phyloP scores from a whole-genome alignment of 2,888 invertebrate species.

The Chelonus formosanus region DNA sequence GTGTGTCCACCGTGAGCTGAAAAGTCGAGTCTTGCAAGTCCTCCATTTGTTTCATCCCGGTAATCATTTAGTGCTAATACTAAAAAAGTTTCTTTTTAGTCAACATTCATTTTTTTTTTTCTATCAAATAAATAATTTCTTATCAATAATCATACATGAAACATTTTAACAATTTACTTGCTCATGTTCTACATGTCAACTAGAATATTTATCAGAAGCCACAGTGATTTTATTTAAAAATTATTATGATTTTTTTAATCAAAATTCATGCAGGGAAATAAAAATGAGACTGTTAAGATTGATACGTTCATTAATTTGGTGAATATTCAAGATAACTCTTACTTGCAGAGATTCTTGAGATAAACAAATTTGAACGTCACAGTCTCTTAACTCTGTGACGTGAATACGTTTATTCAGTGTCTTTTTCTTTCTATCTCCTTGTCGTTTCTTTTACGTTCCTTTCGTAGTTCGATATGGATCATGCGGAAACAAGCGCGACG shows the following conservation, averaged over 20 bases:
- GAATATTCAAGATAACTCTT: too few species aligned
- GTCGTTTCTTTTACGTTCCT: constrained; percentile 7
- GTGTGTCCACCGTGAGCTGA: constrained; percentile 64
- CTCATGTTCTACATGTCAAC: too few species aligned
- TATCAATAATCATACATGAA: neutral
- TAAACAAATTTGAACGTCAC: neutral
- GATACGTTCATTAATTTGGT: too few species aligned
- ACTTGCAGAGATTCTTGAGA: neutral
- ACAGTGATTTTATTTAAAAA: too few species aligned
- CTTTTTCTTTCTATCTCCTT: constrained; percentile 5
- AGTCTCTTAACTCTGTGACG: constrained; percentile 5
- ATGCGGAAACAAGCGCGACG: constrained; percentile 16
- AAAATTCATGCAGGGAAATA: too few species aligned
- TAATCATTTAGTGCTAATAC: constrained; percentile 93
- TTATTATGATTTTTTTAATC: too few species aligned
- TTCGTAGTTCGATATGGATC: neutral
- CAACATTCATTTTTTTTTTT: neutral
- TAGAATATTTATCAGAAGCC: too few species aligned
- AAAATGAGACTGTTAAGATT: too few species aligned
- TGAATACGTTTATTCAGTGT: constrained; percentile 5
- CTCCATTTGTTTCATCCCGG: constrained; percentile 81
- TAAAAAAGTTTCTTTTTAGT: constrained; percentile 66
- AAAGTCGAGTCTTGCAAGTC: constrained; percentile 68
- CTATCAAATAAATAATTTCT: neutral
- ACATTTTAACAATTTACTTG: too few species aligned